Percentiles rank a stretch among this genome's conserved stretches.
Conservation (phyloP, 2,113 vertebrate species). For the Symphodus melops region DNA sequence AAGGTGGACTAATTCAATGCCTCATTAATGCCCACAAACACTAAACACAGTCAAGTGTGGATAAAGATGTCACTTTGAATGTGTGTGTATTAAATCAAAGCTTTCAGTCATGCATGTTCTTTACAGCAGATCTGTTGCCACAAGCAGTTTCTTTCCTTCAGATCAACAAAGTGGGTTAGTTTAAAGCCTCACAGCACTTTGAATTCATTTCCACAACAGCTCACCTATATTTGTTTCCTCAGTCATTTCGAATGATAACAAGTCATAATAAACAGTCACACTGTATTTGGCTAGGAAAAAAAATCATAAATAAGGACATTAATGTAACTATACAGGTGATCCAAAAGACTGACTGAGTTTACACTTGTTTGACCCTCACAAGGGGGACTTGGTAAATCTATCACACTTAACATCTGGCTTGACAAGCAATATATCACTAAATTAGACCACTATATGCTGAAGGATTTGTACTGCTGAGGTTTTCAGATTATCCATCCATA, state of each 20-base stretch:
- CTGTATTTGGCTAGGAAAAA: background rate
- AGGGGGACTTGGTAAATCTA: constrained; percentile 27
- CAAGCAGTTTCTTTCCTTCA: constrained; percentile 10
- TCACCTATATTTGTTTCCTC: constrained; percentile 1
- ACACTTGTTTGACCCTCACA: constrained; percentile 2
- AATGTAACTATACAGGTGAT: constrained; percentile 1
- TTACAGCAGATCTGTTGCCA: constrained; percentile 22
- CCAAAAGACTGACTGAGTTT: constrained; percentile 14
- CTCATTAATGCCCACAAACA: constrained; percentile 26
- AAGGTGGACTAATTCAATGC: background rate
- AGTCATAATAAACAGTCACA: background rate
- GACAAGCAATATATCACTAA: constrained; percentile 41
- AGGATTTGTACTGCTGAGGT: background rate
- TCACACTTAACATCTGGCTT: constrained; percentile 47
- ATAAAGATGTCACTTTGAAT: background rate
- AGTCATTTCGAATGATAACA: background rate
- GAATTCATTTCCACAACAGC: constrained; percentile 18
- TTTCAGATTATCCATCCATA: background rate
- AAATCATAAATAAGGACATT: constrained; percentile 14
- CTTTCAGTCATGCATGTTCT: constrained; percentile 32
- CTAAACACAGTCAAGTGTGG: constrained; percentile 14
- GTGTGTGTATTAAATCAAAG: constrained; percentile 19
- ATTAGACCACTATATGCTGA: constrained; percentile 22
- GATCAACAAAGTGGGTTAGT: constrained; percentile 25
- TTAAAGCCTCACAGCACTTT: constrained; percentile 32